Base-by-base conservation (phyloP, 2,888 invertebrate species). In the Scaptomyza tumidula region DNA sequence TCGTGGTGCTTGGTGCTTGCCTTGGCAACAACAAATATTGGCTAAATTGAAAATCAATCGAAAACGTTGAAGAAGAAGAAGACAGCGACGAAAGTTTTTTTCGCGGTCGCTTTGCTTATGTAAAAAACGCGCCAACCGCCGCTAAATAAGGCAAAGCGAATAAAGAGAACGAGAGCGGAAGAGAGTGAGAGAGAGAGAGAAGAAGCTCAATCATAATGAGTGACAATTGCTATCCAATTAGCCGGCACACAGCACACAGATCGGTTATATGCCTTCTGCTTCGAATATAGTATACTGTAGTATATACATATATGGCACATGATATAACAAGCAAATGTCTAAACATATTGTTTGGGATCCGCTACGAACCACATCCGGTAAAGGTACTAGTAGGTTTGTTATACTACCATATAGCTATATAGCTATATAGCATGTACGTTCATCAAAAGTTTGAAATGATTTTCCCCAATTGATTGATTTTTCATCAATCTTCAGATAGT, bases 221-320 rank as follows among this genome's bases (percentile, higher is more conserved):
- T 73, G 76, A 71, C 76, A 73, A 73, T 73, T 63, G 76, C 43
- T 56, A 46, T 56, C 63, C 73, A 73, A 73, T 75, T 73, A 73
- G 76, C 70, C 27, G 41, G 48, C 62, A 24, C 39, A 9, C 44
- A 19, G 48, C 62, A 24, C 39, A 9, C 44, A 19, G 45, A 54
- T 68, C 41, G 31, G 6, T 41, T n/a, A 35, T 16, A 27, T 29
- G 39, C 37, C 31, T 54, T 16, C 31, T 43, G n/a, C n/a, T n/a
- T n/a, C n/a, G n/a, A n/a, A n/a, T n/a, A n/a, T n/a, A n/a, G n/a
- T n/a, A n/a, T n/a, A n/a, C n/a, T n/a, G 37, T 27, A 24, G 24
- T 35, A 45, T 39, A 54, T 35, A 37, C 39, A 41, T 37, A 27
- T 52, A 37, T 27, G 24, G 6, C 37, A 35, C 27, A 52, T 52